Evolutionary conservation across 1,140 invertebrate species (phyloP), one percentile per base, ranked within the genome.

Genomic region (Kradibia gibbosae): DNA sequence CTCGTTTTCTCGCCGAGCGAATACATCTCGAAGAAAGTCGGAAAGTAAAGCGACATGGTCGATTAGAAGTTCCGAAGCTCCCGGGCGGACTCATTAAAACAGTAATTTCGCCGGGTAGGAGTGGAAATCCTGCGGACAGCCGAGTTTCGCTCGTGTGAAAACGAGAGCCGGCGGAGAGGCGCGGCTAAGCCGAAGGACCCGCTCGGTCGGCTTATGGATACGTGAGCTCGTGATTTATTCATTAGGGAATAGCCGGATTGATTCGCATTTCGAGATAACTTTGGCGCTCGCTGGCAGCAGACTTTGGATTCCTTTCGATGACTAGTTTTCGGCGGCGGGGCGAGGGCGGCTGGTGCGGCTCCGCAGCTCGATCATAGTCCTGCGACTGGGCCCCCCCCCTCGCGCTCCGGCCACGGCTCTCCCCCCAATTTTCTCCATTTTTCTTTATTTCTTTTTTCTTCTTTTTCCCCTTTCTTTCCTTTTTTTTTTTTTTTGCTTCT

Each of bases 191-290:
- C 15, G 31, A 28, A 34, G 45, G 48, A 28, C 20, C 48, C 72
- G 48, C n/a, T 20, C 62, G 0, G 25, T 8, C 25, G 34, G 20
- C 15, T 31, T 55, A 34, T 57, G 0, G 25, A 34, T n/a, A 80
- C 34, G 42, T 65, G 57, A 80, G 77, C 72, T 83, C 73, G 36
- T 83, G 82, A 83, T 83, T 83, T 83, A 83, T 83, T 83, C 82
- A 83, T 83, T 78, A 83, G 77, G 80, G 82, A 80, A 76, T 83
- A 57, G 82, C 72, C 78, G 72, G 60, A 83, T 80, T 80, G 82
- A 83, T 83, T 80, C 78, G 73, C 73, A 76, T 75, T 83, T 83
- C 82, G 71, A 80, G 82, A 83, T 83, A 82, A 82, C 53, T 80
- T 82, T 25, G 31, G 22, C 76, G 57, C 75, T 79, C 57, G n/a